Evolutionary conservation across 2,888 invertebrate species (phyloP).

Genomic region (Lasioglossum marginatum): DNA sequence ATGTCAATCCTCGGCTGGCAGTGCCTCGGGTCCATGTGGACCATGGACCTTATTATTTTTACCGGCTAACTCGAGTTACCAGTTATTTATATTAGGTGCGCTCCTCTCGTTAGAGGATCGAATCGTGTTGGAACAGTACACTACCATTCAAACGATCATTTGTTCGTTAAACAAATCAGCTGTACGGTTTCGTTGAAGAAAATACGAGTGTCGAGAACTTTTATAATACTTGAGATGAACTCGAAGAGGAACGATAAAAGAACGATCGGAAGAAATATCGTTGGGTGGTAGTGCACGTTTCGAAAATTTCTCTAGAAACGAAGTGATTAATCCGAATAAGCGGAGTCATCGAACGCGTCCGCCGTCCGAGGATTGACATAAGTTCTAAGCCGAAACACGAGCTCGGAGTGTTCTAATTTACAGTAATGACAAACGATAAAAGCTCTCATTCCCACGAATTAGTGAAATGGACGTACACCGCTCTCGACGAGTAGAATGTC

Average conservation of each 20-base stretch:
- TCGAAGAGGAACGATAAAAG: not conserved
- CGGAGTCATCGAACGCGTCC: not conserved
- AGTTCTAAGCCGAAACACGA: not conserved
- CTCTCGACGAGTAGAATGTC: constrained; percentile 12
- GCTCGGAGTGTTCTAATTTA: constrained; percentile 11
- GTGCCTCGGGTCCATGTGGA: not conserved
- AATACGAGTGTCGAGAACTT: not conserved
- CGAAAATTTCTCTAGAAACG: not conserved
- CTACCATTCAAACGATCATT: not conserved
- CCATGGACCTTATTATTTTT: not conserved
- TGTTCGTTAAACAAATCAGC: not conserved
- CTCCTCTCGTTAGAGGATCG: not conserved
- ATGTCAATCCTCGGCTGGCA: not conserved
- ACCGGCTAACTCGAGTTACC: not conserved
- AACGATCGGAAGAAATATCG: not conserved
- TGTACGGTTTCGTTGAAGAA: not conserved
- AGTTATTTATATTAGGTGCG: not conserved
- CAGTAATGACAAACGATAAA: not conserved
- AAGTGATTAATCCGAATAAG: not conserved
- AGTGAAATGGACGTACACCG: not conserved
- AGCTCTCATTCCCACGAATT: not conserved
- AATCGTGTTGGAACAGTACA: not conserved
- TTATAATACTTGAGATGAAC: not conserved
- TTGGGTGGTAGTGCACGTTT: not conserved
- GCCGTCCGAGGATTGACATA: not conserved